Evolutionary conservation across 2,888 invertebrate genomes (phyloP).

Genomic region (Phoenoteleia sp.): DNA sequence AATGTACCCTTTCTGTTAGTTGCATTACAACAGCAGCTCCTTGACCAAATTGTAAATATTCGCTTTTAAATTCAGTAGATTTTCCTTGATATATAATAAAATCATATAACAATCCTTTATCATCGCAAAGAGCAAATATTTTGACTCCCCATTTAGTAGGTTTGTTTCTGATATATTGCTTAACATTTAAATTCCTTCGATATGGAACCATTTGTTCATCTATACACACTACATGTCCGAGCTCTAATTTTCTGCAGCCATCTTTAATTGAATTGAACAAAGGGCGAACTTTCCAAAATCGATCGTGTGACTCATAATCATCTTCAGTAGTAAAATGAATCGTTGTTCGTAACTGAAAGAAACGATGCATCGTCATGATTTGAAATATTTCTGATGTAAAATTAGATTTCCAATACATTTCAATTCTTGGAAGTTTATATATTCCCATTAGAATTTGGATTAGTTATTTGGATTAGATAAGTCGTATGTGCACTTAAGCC

Average conservation of each 20-base stretch:
- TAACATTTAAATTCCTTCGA: too few relatives aligned
- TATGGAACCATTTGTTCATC: background rate
- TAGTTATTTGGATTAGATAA: too few relatives aligned
- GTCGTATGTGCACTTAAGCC: too few relatives aligned
- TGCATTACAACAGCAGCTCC: too few relatives aligned
- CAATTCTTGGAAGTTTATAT: background rate
- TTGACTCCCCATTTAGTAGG: too few relatives aligned
- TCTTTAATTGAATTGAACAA: slow-evolving; percentile 62
- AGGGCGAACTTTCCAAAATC: slow-evolving; percentile 70
- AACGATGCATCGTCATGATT: background rate
- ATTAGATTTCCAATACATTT: slow-evolving; percentile 19
- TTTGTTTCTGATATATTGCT: too few relatives aligned
- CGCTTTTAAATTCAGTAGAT: too few relatives aligned
- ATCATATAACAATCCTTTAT: too few relatives aligned
- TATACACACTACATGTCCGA: background rate
- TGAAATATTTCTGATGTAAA: background rate
- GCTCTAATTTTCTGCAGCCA: background rate
- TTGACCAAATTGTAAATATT: too few relatives aligned
- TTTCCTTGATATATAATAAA: too few relatives aligned
- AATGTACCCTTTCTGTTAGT: too few relatives aligned
- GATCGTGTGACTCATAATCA: background rate
- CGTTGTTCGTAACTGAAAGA: background rate
- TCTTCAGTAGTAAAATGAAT: slow-evolving; percentile 26
- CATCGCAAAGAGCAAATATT: too few relatives aligned
- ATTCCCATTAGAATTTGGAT: background rate